These are phyloP conservation scores for Dromius quadrimaculatus DNA, from an alignment of 2,888 invertebrate species.

Conservation along the genomic window DNA sequence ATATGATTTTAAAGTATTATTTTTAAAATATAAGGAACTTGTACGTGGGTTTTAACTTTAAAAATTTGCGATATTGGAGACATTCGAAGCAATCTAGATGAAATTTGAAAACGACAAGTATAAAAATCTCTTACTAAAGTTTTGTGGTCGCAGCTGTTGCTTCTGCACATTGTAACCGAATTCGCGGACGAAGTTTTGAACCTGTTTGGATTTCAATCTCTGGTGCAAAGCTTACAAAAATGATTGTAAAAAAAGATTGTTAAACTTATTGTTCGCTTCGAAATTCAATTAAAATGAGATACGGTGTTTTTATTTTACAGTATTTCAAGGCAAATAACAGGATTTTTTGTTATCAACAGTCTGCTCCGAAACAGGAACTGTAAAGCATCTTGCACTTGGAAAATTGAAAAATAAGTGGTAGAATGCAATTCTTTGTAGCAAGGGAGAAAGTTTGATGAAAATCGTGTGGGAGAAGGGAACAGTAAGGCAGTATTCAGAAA, in stretches of 20 bases:
- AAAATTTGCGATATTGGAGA: background rate
- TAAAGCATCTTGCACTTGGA: too few species aligned
- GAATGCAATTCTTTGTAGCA: too few species aligned
- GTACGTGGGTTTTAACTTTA: background rate
- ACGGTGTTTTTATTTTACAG: too few species aligned
- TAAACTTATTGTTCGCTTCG: too few species aligned
- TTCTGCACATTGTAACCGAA: slow-evolving; percentile 1
- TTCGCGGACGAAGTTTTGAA: slow-evolving; percentile 27
- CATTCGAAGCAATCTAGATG: slow-evolving; percentile 13
- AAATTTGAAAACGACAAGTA: slow-evolving; percentile 19
- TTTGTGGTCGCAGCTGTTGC: slow-evolving; percentile 13
- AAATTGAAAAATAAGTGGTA: too few species aligned
- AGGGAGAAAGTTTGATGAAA: too few species aligned
- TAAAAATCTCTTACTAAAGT: slow-evolving; percentile 15
- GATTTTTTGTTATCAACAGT: too few species aligned
- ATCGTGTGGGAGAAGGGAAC: too few species aligned
- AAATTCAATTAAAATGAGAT: too few species aligned
- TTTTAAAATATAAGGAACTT: background rate
- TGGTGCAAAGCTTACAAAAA: slow-evolving; percentile 1
- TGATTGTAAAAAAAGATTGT: background rate
- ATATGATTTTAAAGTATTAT: background rate
- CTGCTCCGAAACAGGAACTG: too few species aligned
- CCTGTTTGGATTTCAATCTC: slow-evolving; percentile 26
- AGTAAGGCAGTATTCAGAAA: too few species aligned
- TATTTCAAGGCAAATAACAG: too few species aligned